A percentile compares a stretch with the other conserved stretches of the same genome.
Evolutionary conservation across 1,140 invertebrate genomes (phyloP).

Genomic region (Drosophila fuyamai): DNA sequence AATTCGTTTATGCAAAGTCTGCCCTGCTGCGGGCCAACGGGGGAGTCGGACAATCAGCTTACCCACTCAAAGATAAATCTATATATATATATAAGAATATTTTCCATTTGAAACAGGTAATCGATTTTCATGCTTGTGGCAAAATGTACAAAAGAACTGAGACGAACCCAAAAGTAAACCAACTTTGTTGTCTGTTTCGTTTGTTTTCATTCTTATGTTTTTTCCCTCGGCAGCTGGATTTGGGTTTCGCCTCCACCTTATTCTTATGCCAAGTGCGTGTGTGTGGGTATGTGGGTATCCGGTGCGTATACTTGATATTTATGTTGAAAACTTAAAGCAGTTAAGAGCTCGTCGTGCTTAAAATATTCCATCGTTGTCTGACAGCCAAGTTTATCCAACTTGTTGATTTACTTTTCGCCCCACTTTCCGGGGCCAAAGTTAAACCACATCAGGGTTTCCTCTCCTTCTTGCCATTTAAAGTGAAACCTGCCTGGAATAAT

Average conservation of each 20-base stretch:
- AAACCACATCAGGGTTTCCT: conserved; percentile 42
- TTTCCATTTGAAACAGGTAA: conserved; percentile 80
- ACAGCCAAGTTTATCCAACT: conserved; percentile 69
- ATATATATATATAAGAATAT: conserved; percentile 41
- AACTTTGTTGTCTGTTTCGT: conserved; percentile 73
- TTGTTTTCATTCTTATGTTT: conserved; percentile 51
- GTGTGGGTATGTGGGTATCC: conserved; percentile 32
- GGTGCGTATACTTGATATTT: conserved; percentile 78
- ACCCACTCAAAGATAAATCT: conserved; percentile 36
- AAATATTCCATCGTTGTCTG: conserved; percentile 75
- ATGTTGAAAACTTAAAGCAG: conserved; percentile 81
- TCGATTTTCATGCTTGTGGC: conserved; percentile 82
- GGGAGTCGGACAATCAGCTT: conserved; percentile 70
- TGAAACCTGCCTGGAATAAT: conserved; percentile 69
- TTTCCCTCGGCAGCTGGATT: conserved; percentile 49
- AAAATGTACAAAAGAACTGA: conserved; percentile 68
- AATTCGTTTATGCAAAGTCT: conserved; percentile 81
- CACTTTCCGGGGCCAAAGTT: conserved; percentile 41
- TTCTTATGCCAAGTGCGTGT: conserved; percentile 49
- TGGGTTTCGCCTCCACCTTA: conserved; percentile 39
- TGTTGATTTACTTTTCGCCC: conserved; percentile 71
- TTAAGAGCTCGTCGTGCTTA: conserved; percentile 77
- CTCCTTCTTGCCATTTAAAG: conserved; percentile 28
- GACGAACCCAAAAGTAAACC: conserved; percentile 55
- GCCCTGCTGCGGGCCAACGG: conserved; percentile 29